phyloP scores from a whole-genome alignment of 2,113 vertebrate species.

The Apeltes quadracus region DNA sequence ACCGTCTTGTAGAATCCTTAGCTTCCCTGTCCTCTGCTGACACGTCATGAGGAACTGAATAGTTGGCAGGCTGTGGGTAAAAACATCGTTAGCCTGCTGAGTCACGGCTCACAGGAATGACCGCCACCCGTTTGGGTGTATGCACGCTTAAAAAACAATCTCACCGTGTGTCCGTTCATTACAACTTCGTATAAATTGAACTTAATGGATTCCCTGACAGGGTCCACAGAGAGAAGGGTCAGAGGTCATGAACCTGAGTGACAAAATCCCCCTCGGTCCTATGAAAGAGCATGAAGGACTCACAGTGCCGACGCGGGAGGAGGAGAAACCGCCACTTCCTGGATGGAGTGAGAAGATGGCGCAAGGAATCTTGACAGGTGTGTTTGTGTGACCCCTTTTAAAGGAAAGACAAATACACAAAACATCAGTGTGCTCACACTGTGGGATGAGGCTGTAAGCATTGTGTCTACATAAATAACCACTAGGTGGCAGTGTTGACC shows the following conservation, averaged over 20 bases:
- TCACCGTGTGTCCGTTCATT: too few species aligned
- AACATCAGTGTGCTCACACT: neutral
- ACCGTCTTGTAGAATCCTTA: neutral
- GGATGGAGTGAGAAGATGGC: slow-evolving; percentile 95
- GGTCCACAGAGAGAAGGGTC: slow-evolving; percentile 74
- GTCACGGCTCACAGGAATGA: slow-evolving; percentile 15
- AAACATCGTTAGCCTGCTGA: slow-evolving; percentile 7
- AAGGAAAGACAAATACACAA: neutral
- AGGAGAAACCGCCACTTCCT: slow-evolving; percentile 80
- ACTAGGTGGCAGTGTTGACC: slow-evolving; percentile 53
- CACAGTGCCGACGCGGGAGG: slow-evolving; percentile 48
- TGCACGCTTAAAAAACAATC: neutral
- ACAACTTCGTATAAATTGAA: neutral
- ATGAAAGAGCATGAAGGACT: slow-evolving; percentile 59
- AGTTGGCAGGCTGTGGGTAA: neutral
- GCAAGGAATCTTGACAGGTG: slow-evolving; percentile 91
- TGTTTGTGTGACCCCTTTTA: slow-evolving; percentile 10
- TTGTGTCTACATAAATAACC: slow-evolving; percentile 12
- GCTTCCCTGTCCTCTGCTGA: neutral
- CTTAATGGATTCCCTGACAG: slow-evolving; percentile 65
- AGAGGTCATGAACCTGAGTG: slow-evolving; percentile 84
- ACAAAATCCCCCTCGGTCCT: slow-evolving; percentile 81
- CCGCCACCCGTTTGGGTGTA: neutral
- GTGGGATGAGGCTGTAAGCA: neutral
- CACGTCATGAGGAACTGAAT: neutral